These are phyloP conservation scores for Thereva unica DNA, from an alignment of 2,888 invertebrate species.

Conservation along the genomic window DNA sequence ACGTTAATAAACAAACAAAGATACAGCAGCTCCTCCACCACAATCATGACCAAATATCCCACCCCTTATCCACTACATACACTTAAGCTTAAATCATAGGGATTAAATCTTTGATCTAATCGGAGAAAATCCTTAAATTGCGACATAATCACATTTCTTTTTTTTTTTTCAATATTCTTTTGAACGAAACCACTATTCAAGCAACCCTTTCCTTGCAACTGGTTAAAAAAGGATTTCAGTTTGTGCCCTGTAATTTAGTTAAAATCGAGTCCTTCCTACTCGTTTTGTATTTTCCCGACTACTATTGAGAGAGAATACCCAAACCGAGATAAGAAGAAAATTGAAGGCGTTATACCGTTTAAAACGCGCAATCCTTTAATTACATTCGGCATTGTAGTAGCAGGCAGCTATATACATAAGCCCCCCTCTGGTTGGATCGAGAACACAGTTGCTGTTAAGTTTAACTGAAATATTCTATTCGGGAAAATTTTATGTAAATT, in stretches of 20 bases:
- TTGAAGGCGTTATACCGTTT: constrained; percentile 25
- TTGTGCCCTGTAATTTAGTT: constrained; percentile 38
- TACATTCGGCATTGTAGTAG: neutral
- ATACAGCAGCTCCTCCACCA: neutral
- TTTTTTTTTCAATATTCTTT: neutral
- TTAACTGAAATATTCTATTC: neutral
- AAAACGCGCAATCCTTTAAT: constrained; percentile 26
- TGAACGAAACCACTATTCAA: constrained; percentile 16
- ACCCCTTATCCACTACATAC: neutral
- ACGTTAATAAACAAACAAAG: no score
- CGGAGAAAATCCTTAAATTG: constrained; percentile 26
- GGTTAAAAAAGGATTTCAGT: constrained; percentile 35
- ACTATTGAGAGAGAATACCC: constrained; percentile 1
- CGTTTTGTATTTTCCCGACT: constrained; percentile 13
- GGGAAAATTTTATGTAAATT: constrained; percentile 39
- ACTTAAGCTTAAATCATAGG: constrained; percentile 8
- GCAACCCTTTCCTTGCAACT: constrained; percentile 19
- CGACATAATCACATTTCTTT: constrained; percentile 1
- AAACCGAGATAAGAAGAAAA: constrained; percentile 13
- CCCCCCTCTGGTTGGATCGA: neutral
- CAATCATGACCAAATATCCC: neutral
- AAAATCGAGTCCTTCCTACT: constrained; percentile 10
- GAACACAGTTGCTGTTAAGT: constrained; percentile 4
- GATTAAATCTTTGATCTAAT: constrained; percentile 31
- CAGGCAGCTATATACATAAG: neutral